Percentiles rank a stretch among this genome's conserved stretches.
Evolutionary conservation across 2,888 invertebrate species (phyloP).

Genomic region (Eurytoma adleriae): DNA sequence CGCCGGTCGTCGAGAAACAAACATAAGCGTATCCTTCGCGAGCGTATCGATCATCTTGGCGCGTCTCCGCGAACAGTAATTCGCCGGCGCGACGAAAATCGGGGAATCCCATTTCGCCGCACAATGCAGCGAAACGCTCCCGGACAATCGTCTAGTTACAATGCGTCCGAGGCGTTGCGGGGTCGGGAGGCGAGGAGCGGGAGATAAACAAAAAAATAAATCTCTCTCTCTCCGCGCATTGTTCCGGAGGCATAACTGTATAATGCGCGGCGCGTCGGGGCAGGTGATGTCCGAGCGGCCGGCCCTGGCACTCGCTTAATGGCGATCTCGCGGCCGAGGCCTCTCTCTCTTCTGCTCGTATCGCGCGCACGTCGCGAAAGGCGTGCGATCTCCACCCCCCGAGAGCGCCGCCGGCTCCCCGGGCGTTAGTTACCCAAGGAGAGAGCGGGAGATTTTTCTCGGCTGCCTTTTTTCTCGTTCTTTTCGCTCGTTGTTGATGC

Average conservation of each 20-base stretch:
- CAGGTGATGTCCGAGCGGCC: slow-evolving; percentile 55
- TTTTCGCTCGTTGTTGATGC: not conserved
- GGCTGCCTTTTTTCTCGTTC: slow-evolving; percentile 9
- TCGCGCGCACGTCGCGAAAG: slow-evolving; percentile 42
- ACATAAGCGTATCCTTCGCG: slow-evolving; percentile 14
- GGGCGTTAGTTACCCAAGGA: slow-evolving; percentile 5
- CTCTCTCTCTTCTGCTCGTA: slow-evolving; percentile 61
- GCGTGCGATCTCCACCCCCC: slow-evolving; percentile 40
- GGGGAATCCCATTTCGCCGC: slow-evolving; percentile 40
- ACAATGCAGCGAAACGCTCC: slow-evolving; percentile 45
- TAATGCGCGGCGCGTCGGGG: slow-evolving; percentile 43
- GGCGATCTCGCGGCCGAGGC: slow-evolving; percentile 64
- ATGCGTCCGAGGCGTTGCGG: not conserved
- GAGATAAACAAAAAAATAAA: not conserved
- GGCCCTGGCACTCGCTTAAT: slow-evolving; percentile 30
- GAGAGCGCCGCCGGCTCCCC: slow-evolving; percentile 70
- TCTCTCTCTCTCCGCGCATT: slow-evolving; percentile 36
- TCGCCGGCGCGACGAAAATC: slow-evolving; percentile 14
- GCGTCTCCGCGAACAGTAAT: slow-evolving; percentile 39
- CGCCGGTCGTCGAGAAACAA: slow-evolving; percentile 22
- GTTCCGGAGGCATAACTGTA: slow-evolving; percentile 53
- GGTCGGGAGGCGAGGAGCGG: not conserved
- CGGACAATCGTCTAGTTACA: slow-evolving; percentile 46
- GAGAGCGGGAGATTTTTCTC: slow-evolving; percentile 14
- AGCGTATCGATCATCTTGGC: slow-evolving; percentile 8